These are phyloP conservation scores for Agriotes lineatus DNA, from an alignment of 2,888 invertebrate genomes.

Conservation along the genomic window DNA sequence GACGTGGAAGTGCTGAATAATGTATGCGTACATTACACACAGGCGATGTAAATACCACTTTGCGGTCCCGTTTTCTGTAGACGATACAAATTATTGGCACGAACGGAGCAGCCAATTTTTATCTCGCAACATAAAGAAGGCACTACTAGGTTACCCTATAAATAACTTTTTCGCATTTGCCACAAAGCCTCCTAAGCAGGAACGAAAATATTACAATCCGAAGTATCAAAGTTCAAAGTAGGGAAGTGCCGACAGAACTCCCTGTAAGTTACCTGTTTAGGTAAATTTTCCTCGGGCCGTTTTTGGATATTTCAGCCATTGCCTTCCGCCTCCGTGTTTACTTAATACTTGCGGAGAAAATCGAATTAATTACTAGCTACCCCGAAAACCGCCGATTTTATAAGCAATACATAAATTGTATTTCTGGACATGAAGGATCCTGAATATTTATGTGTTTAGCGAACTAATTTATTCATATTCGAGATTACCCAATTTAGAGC, in stretches of 20 bases:
- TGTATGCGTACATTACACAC: constrained; percentile 43
- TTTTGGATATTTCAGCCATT: not conserved
- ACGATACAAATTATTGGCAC: constrained; percentile 41
- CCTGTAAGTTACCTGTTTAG: not conserved
- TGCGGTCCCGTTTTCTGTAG: constrained; percentile 28
- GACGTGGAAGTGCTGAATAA: constrained; percentile 45
- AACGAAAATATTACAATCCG: not conserved
- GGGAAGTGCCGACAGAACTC: not conserved
- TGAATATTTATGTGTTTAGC: constrained; percentile 33
- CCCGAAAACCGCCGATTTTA: constrained; percentile 31
- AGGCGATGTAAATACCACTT: constrained; percentile 44
- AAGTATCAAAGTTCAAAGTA: not conserved
- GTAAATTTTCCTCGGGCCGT: not conserved
- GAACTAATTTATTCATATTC: constrained; percentile 33
- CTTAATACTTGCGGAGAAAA: constrained; percentile 21
- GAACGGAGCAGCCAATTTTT: constrained; percentile 23
- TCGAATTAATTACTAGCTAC: constrained; percentile 28
- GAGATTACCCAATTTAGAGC: constrained; percentile 42
- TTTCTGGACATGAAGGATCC: constrained; percentile 35
- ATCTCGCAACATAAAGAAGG: not conserved
- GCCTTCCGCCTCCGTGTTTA: not conserved
- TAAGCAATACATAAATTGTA: constrained; percentile 33
- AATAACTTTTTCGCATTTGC: not conserved
- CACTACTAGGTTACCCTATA: not conserved
- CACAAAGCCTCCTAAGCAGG: not conserved